Percentiles rank a stretch among this genome's conserved stretches.
Conservation (phyloP, 2,113 vertebrate genomes). For the Sclerurus mexicanus region DNA sequence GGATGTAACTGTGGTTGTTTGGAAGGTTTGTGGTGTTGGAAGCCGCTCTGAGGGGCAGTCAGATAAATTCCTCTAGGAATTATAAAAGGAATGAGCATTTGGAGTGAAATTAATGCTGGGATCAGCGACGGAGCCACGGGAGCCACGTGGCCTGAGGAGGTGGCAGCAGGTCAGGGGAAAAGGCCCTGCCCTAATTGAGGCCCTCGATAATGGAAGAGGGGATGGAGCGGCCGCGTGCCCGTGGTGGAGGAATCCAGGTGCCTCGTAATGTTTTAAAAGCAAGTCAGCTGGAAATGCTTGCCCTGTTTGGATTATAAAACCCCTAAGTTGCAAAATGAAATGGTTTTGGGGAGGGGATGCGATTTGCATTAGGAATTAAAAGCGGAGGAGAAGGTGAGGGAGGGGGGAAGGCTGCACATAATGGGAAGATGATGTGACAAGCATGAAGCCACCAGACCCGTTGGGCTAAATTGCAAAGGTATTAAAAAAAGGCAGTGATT, state of each 20-base stretch:
- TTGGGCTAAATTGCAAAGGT: constrained; percentile 30
- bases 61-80: background rate
- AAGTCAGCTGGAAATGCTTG: background rate
- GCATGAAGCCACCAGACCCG: constrained; percentile 7
- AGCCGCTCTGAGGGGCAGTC: background rate
- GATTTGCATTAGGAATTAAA: constrained; percentile 57
- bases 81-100: background rate
- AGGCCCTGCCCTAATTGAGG: background rate
- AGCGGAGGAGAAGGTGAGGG: background rate
- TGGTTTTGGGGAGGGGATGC: constrained; percentile 6
- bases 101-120: background rate
- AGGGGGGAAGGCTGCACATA: background rate
- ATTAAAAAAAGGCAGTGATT: constrained; percentile 36
- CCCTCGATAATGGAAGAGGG: rapidly evolving
- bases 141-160: background rate
- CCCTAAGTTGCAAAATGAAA: constrained; percentile 27
- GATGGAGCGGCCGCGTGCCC: rapidly evolving
- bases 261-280: background rate
- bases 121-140: background rate
- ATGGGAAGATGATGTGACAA: constrained; percentile 32
- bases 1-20: background rate
- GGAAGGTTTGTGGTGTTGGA: rapidly evolving
- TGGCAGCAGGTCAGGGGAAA: background rate
- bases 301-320: background rate
- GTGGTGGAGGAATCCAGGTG: background rate